Percentiles rank a stretch among this genome's conserved stretches.
Conservation (phyloP, 1,140 invertebrate species). For the Semibalanus balanoides region DNA sequence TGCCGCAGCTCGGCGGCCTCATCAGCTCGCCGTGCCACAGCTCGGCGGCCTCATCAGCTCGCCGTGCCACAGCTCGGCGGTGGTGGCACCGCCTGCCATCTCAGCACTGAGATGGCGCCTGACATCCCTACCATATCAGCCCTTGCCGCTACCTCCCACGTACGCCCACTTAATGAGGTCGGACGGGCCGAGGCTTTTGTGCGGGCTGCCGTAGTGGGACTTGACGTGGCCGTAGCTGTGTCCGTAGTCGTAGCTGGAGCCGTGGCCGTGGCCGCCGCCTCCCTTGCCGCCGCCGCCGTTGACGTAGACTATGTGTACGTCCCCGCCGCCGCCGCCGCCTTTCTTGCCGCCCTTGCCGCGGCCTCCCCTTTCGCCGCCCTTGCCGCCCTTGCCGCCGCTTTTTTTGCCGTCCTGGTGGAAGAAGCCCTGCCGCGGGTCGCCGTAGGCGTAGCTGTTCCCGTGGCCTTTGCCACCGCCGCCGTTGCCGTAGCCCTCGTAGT, state of each 20-base stretch:
- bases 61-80: too few species aligned
- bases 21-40: too few species aligned
- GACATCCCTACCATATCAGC: too few species aligned
- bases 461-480: not conserved
- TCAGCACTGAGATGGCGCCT: too few species aligned
- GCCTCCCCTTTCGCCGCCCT: too few species aligned
- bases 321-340: too few species aligned
- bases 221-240: not conserved
- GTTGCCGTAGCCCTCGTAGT: constrained; percentile 4
- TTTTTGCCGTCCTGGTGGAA: not conserved
- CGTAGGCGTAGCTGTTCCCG: not conserved
- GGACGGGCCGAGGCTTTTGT: not conserved
- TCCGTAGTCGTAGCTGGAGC: not conserved
- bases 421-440: not conserved
- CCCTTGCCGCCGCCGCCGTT: not conserved
- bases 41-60: too few species aligned
- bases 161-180: not conserved
- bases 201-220: not conserved
- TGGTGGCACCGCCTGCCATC: too few species aligned
- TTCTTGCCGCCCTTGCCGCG: not conserved
- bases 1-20: too few species aligned
- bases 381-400: not conserved
- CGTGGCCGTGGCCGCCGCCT: too few species aligned
- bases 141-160: not conserved
- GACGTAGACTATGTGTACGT: not conserved